phyloP scores from a whole-genome alignment of 2,797 vertebrate species.

The Gadopsis marmoratus region DNA sequence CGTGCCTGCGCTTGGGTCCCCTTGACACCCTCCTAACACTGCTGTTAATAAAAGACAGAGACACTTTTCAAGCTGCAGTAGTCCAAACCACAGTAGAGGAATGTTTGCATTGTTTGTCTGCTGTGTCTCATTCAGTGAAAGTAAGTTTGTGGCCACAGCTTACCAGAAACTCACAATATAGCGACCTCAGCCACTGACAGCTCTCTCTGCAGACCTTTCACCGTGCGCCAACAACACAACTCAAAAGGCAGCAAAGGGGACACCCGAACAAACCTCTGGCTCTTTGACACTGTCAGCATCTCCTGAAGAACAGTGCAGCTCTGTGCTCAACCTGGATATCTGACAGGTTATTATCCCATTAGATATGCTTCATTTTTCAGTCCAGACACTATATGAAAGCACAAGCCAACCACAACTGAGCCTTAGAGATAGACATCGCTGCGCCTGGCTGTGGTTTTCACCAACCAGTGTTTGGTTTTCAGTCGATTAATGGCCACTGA shows the following conservation, averaged over 20 bases:
- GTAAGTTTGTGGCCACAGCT: slow-evolving; percentile 56
- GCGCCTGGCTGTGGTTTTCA: slow-evolving; percentile 43
- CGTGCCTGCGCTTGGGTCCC: too few species aligned
- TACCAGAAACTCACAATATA: slow-evolving; percentile 57
- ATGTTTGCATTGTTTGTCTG: slow-evolving; percentile 20
- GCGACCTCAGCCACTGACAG: slow-evolving; percentile 71
- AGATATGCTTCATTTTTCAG: slow-evolving; percentile 71
- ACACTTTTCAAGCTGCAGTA: slow-evolving; percentile 13
- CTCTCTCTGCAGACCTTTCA: slow-evolving; percentile 63
- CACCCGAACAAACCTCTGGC: slow-evolving; percentile 62
- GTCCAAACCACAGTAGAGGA: slow-evolving; percentile 11
- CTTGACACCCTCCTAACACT: neutral
- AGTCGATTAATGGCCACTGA: slow-evolving; percentile 31
- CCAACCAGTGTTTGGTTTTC: slow-evolving; percentile 41
- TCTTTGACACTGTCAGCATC: slow-evolving; percentile 59
- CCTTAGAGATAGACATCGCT: slow-evolving; percentile 43
- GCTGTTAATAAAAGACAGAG: slow-evolving; percentile 1
- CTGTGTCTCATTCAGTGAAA: slow-evolving; percentile 57
- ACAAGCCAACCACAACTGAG: slow-evolving; percentile 27
- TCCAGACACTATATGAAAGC: slow-evolving; percentile 55
- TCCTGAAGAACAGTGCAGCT: slow-evolving; percentile 60
- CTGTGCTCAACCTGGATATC: slow-evolving; percentile 60
- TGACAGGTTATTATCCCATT: slow-evolving; percentile 69
- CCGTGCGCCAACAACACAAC: slow-evolving; percentile 60
- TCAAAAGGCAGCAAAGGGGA: slow-evolving; percentile 66